Evolutionary conservation across 2,888 invertebrate genomes (phyloP), one percentile per base, ranked within the genome.

Genomic region (Agrochola litura): DNA sequence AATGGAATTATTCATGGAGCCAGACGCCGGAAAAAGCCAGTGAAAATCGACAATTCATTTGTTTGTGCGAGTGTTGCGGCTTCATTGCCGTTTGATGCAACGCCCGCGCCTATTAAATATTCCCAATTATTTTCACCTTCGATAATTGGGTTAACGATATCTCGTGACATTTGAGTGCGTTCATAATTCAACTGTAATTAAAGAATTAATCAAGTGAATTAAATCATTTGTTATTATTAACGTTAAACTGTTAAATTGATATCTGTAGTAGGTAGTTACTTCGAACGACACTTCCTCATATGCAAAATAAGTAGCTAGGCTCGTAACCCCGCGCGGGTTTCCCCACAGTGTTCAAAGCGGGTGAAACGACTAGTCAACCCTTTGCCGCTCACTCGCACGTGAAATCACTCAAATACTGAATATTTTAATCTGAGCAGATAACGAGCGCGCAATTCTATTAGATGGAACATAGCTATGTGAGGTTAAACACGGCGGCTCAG

Each of bases 341-440:
- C 96, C 96, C 95, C 96, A 95, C 95, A 96, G 95, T 94, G 95
- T 95, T 96, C 96, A 96, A 96, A 96, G 96, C 95, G 95, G 92
- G 94, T 91, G 94, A 94, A 95, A 92, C 96, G 96, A 95, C 95
- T 95, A 96, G 95, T 95, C 96, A 96, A 96, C 96, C 96, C 96
- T 96, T 96, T 96, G 96, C 94, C 96, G 96, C 93, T 93, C 96
- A 96, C 94, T 96, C 96, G 94, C 93, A 96, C 96, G 96, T 96
- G 95, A 96, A 96, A 96, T 96, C 96, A 96, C 96, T 96, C 96
- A 96, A 96, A 96, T 96, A 96, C 96, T 96, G 96, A 96, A 96
- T 96, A 96, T 96, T 96, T 96, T 96, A 96, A 96, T 96, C 96
- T 96, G 96, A 95, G 94, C 96, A 96, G 96, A 96, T 96, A 96